Evolutionary conservation across 2,113 vertebrate species (phyloP).

Genomic region (Platysteira castanea): DNA sequence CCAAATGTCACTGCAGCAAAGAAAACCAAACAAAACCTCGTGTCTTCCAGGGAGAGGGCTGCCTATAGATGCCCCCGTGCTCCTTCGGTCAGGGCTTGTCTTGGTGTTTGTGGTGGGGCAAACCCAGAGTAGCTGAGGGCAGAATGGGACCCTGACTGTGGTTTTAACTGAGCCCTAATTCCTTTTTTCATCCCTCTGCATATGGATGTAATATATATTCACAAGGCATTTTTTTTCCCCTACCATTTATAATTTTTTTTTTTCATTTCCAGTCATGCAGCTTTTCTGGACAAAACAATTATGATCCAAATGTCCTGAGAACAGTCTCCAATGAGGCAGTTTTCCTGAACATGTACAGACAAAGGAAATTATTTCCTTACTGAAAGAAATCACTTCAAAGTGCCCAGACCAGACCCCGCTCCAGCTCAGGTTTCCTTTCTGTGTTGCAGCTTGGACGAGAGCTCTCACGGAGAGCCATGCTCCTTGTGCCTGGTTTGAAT

Average conservation of each 20-base stretch:
- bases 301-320: constrained; percentile 53
- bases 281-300: constrained; percentile 64
- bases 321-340: constrained; percentile 56
- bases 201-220: constrained; percentile 56
- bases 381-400: constrained; percentile 74
- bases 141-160: background rate
- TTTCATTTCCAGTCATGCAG: constrained; percentile 39
- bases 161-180: background rate
- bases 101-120: background rate
- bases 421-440: constrained; percentile 74
- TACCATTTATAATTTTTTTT: background rate
- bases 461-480: constrained; percentile 58
- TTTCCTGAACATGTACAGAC: constrained; percentile 72
- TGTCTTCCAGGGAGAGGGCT: background rate
- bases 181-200: background rate
- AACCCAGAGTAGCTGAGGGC: background rate
- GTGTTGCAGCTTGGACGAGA: constrained; percentile 62
- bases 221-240: background rate
- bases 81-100: background rate
- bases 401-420: constrained; percentile 43
- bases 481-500: constrained; percentile 71
- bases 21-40: background rate
- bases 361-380: constrained; percentile 78
- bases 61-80: background rate
- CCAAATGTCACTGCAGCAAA: background rate